Evolutionary conservation across 1,140 invertebrate species (phyloP).

Genomic region (Sarcophaga peregrina): DNA sequence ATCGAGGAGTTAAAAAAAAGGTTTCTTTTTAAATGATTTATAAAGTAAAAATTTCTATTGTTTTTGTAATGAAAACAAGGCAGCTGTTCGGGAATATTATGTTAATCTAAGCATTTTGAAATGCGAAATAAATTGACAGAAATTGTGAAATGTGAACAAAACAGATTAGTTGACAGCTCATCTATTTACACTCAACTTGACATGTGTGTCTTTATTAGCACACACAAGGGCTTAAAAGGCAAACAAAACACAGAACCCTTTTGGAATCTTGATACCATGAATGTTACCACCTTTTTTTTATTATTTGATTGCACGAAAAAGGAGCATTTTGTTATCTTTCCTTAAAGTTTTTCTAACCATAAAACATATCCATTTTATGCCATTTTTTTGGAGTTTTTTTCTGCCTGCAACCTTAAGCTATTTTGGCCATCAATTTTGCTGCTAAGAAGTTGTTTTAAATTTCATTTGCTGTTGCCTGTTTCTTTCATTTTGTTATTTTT

Average conservation of each 20-base stretch:
- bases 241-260: not conserved
- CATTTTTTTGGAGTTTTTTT: too few species aligned
- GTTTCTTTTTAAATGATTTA: constrained; percentile 1
- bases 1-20: not conserved
- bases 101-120: constrained; percentile 1
- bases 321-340: constrained; percentile 9
- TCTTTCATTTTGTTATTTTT: too few species aligned
- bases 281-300: constrained; percentile 19
- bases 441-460: not conserved
- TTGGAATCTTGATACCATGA: not conserved
- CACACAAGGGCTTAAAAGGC: too few species aligned
- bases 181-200: constrained; percentile 42
- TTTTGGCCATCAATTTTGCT: not conserved
- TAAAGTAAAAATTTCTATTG: constrained; percentile 21
- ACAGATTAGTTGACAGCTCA: constrained; percentile 45
- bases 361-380: not conserved
- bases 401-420: constrained; percentile 3
- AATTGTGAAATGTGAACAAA: constrained; percentile 27
- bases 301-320: not conserved
- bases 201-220: constrained; percentile 27
- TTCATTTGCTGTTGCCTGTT: too few species aligned
- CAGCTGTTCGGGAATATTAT: constrained; percentile 20
- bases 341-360: constrained; percentile 29
- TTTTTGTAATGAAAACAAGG: not conserved
- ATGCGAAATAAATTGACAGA: not conserved